Base-by-base conservation (phyloP, 2,888 invertebrate genomes). In the Magallana nippona region DNA sequence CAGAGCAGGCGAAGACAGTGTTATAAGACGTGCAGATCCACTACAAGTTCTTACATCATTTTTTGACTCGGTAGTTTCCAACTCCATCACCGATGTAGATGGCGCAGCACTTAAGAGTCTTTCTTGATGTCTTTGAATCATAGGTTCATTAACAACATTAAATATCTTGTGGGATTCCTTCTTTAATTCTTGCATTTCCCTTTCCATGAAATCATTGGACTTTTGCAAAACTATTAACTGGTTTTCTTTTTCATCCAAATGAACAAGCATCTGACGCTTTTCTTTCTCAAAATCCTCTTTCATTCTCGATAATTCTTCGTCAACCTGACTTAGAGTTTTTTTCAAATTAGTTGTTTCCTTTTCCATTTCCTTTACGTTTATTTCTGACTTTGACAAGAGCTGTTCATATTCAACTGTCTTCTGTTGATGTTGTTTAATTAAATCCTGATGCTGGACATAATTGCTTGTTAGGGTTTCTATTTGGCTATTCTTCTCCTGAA, bases 11-110 rank as follows among this genome's bases (percentile, higher is more conserved):
- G 22, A 63, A 11, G 13, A 63, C 63, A 71, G 27, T 71, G 71
- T 71, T 71, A 71, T 13, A 22, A 13, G 11, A 27, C 22, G 71
- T 71, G 71, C 71, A 71, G 27, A 10, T 71, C 71, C 32, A 71
- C 71, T 44, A 71, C 15, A 71, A 22, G 22, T 15, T 27, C 71
- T 71, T 71, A 71, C 71, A 71, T 71, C 71, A 27, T 71, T 22
- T 8, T 22, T 13, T 1, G 32, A 27, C 13, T 71, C 22, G 71
- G 27, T 27, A 15, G 71, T 22, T 27, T 71, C 27, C 71, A 71
- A 19, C 32, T 27, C 27, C 32, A 15, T 13, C 13, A 15, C 32
- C 8, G 32, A 13, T 71, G 10, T 27, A 15, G 71, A 71, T 27
- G 27, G 71, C 2, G 27, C 71, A 32, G 27, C 71, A 11, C 71